phyloP scores from a whole-genome alignment of 2,113 vertebrate species.

The Corythaixoides concolor region DNA sequence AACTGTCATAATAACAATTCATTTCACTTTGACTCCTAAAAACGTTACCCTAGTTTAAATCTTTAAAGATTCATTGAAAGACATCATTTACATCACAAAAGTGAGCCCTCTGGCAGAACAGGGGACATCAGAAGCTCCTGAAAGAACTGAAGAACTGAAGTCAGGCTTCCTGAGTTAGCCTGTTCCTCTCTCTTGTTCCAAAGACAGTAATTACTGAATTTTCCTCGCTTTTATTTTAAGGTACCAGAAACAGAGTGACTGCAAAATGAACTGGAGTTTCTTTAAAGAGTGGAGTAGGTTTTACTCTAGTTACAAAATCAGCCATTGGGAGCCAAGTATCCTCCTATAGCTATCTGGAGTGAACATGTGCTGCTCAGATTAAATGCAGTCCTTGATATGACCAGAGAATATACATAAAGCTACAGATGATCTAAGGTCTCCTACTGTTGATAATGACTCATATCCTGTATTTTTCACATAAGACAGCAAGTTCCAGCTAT shows the following conservation, averaged over 20 bases:
- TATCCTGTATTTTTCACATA: constrained; percentile 56
- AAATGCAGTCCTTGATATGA: neutral
- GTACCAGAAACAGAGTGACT: neutral
- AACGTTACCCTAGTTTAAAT: neutral
- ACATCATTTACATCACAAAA: neutral
- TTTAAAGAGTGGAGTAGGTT: neutral
- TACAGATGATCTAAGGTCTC: constrained; percentile 48
- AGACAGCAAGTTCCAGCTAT: constrained; percentile 67
- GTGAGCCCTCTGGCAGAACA: neutral
- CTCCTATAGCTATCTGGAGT: neutral
- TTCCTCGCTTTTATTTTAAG: neutral
- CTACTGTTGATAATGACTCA: constrained; percentile 63
- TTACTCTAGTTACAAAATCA: neutral
- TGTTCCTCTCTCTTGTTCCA: neutral
- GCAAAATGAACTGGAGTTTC: neutral
- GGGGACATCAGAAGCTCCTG: neutral
- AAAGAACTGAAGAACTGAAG: neutral
- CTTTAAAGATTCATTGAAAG: neutral
- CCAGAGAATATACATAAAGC: neutral
- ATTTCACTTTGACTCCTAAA: neutral
- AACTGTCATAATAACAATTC: neutral
- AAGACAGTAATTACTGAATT: neutral
- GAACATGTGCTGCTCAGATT: neutral
- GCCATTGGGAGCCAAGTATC: neutral
- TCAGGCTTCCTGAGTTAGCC: neutral